Evolutionary conservation across 2,113 vertebrate species (phyloP).

Genomic region (Lamprologus callipterus): DNA sequence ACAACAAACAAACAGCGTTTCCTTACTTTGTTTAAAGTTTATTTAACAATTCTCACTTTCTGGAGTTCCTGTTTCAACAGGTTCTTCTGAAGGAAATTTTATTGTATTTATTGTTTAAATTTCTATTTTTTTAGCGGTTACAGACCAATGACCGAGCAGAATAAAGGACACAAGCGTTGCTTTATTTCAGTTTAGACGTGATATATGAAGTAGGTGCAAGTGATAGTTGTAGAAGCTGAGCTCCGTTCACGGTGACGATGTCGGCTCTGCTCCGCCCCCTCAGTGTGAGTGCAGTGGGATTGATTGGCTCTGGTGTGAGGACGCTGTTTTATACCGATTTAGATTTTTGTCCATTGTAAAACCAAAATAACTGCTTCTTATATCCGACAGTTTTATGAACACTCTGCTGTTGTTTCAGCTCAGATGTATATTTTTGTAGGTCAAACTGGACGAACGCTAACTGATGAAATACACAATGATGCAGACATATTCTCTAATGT

Average conservation of each 20-base stretch:
- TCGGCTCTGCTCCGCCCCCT: neutral
- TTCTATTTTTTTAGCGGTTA: neutral
- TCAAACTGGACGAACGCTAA: constrained; percentile 8
- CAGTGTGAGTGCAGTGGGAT: neutral
- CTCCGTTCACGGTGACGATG: accelerated
- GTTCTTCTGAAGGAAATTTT: neutral
- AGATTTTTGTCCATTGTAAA: neutral
- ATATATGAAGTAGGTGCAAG: neutral
- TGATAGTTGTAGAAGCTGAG: neutral
- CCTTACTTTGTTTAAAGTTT: neutral
- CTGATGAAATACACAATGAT: neutral
- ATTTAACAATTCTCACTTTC: neutral
- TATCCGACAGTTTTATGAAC: neutral
- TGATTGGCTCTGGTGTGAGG: neutral
- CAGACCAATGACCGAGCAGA: neutral
- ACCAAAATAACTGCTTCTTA: neutral
- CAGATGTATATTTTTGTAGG: constrained; percentile 55
- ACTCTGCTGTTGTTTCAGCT: constrained; percentile 40
- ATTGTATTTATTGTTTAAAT: neutral
- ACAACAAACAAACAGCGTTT: neutral
- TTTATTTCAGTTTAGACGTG: neutral
- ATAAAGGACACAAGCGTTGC: neutral
- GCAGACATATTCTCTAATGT: constrained; percentile 39
- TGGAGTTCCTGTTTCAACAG: accelerated
- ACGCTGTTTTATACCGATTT: neutral